Percentiles rank a stretch among this genome's conserved stretches.
Conservation (phyloP, 1,140 invertebrate genomes). For the Hycleus cichorii region DNA sequence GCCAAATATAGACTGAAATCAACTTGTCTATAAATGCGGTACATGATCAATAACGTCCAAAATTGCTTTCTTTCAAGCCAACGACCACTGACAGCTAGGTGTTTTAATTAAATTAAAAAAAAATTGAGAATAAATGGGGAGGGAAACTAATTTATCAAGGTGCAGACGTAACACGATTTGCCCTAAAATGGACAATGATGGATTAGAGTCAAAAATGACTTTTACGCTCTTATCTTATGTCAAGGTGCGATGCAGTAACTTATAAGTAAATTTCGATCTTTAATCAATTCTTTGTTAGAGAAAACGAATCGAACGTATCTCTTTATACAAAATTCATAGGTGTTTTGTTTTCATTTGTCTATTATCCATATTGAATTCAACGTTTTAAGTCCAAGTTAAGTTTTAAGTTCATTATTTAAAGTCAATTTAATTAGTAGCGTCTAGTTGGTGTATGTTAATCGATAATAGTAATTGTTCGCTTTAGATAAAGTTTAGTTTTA, state of each 20-base stretch:
- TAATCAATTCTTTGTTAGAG: too few species aligned
- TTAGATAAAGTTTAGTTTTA: too few species aligned
- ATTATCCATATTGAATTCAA: too few species aligned
- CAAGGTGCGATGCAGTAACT: neutral
- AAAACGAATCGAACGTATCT: too few species aligned
- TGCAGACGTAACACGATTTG: slow-evolving; percentile 12
- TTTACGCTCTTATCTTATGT: neutral
- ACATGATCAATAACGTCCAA: slow-evolving; percentile 14
- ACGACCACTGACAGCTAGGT: slow-evolving; percentile 1
- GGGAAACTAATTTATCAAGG: slow-evolving; percentile 15
- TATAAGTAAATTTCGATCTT: too few species aligned
- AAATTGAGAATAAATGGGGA: neutral
- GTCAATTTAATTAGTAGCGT: too few species aligned
- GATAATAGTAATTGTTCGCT: neutral
- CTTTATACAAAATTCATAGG: too few species aligned
- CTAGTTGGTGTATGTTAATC: slow-evolving; percentile 4
- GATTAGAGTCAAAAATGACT: slow-evolving; percentile 11
- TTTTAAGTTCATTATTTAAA: too few species aligned
- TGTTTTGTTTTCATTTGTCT: too few species aligned
- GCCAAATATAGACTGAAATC: neutral
- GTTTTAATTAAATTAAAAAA: slow-evolving; percentile 17
- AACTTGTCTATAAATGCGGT: neutral
- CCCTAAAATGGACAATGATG: slow-evolving; percentile 13
- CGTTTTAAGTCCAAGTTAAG: too few species aligned
- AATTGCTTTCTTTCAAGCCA: slow-evolving; percentile 7